Base-by-base conservation (phyloP, 2,797 vertebrate species). In the Uromys caudimaculatus region DNA sequence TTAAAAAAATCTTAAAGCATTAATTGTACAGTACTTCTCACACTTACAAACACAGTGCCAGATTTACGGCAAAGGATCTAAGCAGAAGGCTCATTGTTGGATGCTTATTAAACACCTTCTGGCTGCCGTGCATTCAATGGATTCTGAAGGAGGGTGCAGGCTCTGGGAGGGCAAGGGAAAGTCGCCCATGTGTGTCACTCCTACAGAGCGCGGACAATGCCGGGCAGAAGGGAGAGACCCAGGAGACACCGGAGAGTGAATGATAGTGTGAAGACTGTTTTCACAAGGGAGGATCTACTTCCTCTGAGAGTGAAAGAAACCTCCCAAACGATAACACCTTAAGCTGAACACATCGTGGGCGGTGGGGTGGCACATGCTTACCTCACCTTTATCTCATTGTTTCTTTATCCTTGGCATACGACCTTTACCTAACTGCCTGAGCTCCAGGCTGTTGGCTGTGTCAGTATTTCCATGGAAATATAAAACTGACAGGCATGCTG, bases 201-300 rank as follows among this genome's bases (percentile, higher is more conserved):
- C 58, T 93, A 67, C 12, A 81, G 47, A 47, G n/a, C 44, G 35
- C 67, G 67, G 69, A 52, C 35, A 47, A 77, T 27, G 67, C 16
- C 10, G 17, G 47, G 41, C 12, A 75, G 16, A 56, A 10, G 76
- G 58, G 44, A 19, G 9, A 24, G 82, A 6, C 50, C 87, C 82
- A 91, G 90, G 69, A 90, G 79, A 29, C 85, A 29, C 19, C 47
- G 82, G 58, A 69, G 38, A 73, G 47, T 83, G 58, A 93, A 79
- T 62, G 14, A 52, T 67, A 95, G 85, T 35, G 73, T 23, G 16
- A 73, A 54, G 24, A 29, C 24, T 79, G 6, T 82, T 94, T 94
- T 95, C 88, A 79, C 67, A 23, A 58, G 41, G 60, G 77, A 96
- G 32, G 54, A 47, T 89, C 62, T 77, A 27, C 56, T 71, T 93